Evolutionary conservation across 2,113 vertebrate species (phyloP).

Genomic region (Casuarius casuarius): DNA sequence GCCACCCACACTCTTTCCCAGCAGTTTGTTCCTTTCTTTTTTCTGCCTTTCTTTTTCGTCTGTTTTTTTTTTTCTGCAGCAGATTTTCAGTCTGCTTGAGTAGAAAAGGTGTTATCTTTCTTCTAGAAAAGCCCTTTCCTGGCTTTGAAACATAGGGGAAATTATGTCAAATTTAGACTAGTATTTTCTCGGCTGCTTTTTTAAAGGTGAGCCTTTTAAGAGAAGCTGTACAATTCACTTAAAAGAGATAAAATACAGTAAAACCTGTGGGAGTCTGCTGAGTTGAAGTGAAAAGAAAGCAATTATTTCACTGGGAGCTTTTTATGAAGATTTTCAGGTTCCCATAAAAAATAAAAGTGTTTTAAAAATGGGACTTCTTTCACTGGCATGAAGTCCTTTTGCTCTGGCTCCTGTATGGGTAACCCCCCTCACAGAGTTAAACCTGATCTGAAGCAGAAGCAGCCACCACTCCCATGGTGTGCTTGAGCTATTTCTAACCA

Average conservation of each 20-base stretch:
- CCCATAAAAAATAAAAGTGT: neutral
- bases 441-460: neutral
- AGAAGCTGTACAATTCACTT: constrained; percentile 4
- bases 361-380: neutral
- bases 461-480: neutral
- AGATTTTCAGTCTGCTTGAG: neutral
- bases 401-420: neutral
- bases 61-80: neutral
- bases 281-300: constrained; percentile 24
- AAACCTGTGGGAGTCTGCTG: constrained; percentile 31
- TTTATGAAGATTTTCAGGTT: neutral
- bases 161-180: constrained; percentile 9
- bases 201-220: neutral
- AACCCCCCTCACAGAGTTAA: neutral
- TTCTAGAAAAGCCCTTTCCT: neutral
- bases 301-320: constrained; percentile 20
- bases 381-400: neutral
- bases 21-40: neutral
- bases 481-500: accelerated
- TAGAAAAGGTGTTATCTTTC: neutral
- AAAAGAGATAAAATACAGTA: neutral
- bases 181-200: constrained; percentile 20
- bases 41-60: neutral
- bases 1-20: neutral
- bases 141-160: constrained; percentile 29